Evolutionary conservation across 2,888 invertebrate species (phyloP), one percentile per base, ranked within the genome.

Genomic region (Acleris sparsana): DNA sequence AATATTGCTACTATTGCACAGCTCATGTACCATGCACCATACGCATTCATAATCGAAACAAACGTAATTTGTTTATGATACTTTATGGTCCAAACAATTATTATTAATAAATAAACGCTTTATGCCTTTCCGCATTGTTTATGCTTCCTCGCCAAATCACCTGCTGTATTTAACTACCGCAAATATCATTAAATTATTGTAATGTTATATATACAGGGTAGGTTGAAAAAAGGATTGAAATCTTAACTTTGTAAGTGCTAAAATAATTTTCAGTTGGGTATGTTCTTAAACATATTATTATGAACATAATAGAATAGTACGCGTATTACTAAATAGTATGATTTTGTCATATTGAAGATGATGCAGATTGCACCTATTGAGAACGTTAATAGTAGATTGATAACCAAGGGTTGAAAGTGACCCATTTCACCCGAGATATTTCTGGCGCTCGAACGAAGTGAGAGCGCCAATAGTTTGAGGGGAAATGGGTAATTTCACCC

Each of bases 41-140:
- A 33, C 33, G 62, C 71, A 69, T 73, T 73, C 65, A 70, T 72
- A 64, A 69, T 59, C n/a, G 51, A 49, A 25, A 58, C 60, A 22
- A 62, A 61, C 63, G 59, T 71, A 72, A 76, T 75, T 77, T 75
- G 73, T 78, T 72, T 51, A 62, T 60, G 55, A 66, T 70, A 66
- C 60, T 75, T 33, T 72, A 73, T 66, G 71, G 53, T 52, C 33
- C 48, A 63, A 53, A 58, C 65, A 64, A 69, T 69, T 71, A 72
- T 72, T 72, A 71, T 71, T 69, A 44, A 44, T 69, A 44, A 44
- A 58, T 63, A 51, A 63, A 46, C 22, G 33, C n/a, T 53, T 53
- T 53, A 53, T 33, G 49, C 22, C 71, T 61, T 39, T 69, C 71
- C 70, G 68, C 69, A 62, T 72, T 73, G 71, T 77, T 74, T 75